phyloP scores from a whole-genome alignment of 2,113 vertebrate species.

The Zosterops borbonicus region DNA sequence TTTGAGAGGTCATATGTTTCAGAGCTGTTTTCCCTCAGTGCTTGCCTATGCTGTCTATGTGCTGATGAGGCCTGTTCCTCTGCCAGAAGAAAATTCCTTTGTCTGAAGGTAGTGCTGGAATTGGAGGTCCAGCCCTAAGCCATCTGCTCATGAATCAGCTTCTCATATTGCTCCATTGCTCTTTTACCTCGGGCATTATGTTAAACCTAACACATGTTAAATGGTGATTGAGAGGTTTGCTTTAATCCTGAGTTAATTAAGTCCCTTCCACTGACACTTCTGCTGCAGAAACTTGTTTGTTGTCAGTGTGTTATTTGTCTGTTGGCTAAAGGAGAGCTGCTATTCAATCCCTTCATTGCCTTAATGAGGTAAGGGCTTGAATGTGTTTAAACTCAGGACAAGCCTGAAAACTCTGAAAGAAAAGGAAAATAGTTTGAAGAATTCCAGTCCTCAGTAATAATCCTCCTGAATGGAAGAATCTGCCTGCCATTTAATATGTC shows the following conservation, averaged over 20 bases:
- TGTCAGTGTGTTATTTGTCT: too few species aligned
- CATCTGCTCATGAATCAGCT: conserved; percentile 17
- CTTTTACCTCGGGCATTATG: rapidly evolving
- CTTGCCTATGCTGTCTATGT: not conserved
- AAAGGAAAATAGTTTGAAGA: not conserved
- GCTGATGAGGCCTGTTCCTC: not conserved
- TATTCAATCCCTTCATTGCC: not conserved
- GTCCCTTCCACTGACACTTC: not conserved
- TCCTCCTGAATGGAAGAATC: not conserved
- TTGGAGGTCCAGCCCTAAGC: not conserved
- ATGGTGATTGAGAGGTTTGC: not conserved
- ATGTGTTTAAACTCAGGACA: not conserved
- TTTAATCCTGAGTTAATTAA: not conserved
- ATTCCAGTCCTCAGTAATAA: not conserved
- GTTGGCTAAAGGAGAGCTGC: not conserved
- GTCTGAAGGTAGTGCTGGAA: conserved; percentile 31
- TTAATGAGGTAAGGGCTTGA: not conserved
- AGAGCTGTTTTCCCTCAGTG: not conserved
- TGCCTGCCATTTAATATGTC: not conserved
- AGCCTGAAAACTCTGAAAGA: not conserved
- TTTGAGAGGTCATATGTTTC: not conserved
- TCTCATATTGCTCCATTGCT: not conserved
- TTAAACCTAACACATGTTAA: not conserved
- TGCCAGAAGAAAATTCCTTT: conserved; percentile 57
- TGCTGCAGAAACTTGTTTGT: not conserved